Conservation (phyloP, 1,140 invertebrate species). For the Arion vulgaris region DNA sequence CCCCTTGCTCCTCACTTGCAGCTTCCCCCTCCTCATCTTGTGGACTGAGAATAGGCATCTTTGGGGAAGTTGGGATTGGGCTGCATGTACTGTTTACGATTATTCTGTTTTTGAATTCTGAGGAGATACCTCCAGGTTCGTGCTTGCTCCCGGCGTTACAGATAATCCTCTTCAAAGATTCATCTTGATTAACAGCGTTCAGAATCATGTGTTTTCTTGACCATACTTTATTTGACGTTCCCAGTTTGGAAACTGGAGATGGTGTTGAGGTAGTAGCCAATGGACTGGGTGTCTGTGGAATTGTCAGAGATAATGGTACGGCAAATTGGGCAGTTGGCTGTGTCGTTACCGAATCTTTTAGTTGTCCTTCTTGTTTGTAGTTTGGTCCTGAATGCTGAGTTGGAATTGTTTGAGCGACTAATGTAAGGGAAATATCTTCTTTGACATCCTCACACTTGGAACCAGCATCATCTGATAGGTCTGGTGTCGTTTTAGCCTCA, state of each 20-base stretch:
- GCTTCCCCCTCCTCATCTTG: slow-evolving; percentile 52
- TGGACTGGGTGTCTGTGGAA: slow-evolving; percentile 29
- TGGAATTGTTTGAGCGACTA: neutral
- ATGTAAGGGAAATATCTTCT: neutral
- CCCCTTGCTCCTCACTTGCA: slow-evolving; percentile 21
- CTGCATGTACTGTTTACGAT: slow-evolving; percentile 31
- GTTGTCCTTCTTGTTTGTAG: neutral
- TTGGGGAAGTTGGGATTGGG: slow-evolving; percentile 58
- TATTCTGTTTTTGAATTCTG: slow-evolving; percentile 29
- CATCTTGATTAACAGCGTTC: slow-evolving; percentile 60
- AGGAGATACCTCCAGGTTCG: slow-evolving; percentile 25
- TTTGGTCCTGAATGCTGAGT: neutral
- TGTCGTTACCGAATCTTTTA: neutral
- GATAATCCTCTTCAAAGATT: slow-evolving; percentile 54
- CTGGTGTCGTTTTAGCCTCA: neutral
- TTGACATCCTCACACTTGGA: neutral
- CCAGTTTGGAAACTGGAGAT: slow-evolving; percentile 4
- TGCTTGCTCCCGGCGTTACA: slow-evolving; percentile 28
- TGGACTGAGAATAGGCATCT: slow-evolving; percentile 64
- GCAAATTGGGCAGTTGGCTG: slow-evolving; percentile 20
- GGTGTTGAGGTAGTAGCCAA: neutral
- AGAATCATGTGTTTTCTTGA: slow-evolving; percentile 62
- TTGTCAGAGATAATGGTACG: slow-evolving; percentile 13
- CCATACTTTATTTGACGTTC: slow-evolving; percentile 38
- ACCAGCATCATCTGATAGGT: neutral